Evolutionary conservation across 92 coral and sea anemone species (phyloP).

Genomic region (Zoanthus sansibaricus): DNA sequence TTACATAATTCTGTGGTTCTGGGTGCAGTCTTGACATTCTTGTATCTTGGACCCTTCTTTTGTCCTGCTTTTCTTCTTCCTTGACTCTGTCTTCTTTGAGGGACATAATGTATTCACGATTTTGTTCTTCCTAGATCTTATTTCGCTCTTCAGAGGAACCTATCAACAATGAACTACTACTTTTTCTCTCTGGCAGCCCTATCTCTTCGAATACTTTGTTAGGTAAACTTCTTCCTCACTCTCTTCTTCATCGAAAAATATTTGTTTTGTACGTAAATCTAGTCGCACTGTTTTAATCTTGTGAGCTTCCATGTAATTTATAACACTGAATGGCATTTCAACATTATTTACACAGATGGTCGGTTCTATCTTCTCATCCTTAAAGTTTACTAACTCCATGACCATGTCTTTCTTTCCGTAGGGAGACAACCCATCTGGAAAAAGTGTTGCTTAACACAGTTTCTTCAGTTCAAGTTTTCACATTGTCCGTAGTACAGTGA

Average conservation of each 20-base stretch:
- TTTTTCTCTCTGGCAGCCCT: neutral
- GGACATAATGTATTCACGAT: constrained; percentile 6
- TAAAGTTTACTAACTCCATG: constrained; percentile 41
- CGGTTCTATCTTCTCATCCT: constrained; percentile 35
- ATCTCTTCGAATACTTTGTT: neutral
- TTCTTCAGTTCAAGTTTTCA: constrained; percentile 50
- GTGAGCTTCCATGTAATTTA: constrained; percentile 44
- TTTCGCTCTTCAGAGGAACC: neutral
- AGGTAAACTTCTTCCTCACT: constrained; percentile 17
- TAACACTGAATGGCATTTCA: constrained; percentile 25
- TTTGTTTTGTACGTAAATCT: constrained; percentile 33
- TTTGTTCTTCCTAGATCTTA: neutral
- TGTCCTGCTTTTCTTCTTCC: constrained; percentile 40
- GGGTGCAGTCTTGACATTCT: constrained; percentile 57
- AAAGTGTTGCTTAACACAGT: constrained; percentile 57
- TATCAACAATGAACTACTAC: constrained; percentile 13
- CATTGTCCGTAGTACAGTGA: constrained; percentile 50
- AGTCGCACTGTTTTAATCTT: constrained; percentile 44
- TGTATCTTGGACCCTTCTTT: constrained; percentile 58
- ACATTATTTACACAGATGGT: neutral
- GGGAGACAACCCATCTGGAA: constrained; percentile 58
- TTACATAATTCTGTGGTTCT: constrained; percentile 50
- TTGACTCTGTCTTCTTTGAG: constrained; percentile 32
- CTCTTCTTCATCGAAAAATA: constrained; percentile 20
- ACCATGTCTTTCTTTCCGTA: constrained; percentile 60